Conservation (phyloP, 92 coral and sea anemone species). For the Metridium senile region DNA sequence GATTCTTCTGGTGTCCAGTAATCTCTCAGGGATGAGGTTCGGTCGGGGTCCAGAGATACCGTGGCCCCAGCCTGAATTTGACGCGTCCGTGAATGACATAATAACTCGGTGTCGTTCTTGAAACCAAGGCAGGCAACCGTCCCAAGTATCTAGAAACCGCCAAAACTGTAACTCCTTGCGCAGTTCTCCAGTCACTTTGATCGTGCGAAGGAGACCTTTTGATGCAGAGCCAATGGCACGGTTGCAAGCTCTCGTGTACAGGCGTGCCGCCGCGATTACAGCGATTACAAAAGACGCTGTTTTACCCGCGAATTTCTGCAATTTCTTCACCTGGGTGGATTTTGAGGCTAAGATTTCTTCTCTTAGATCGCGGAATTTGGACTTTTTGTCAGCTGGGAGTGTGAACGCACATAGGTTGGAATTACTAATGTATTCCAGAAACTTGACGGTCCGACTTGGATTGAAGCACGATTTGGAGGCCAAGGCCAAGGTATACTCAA, state of each 20-base stretch:
- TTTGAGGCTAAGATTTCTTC: constrained; percentile 36
- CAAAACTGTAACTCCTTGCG: constrained; percentile 39
- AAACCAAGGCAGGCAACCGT: constrained; percentile 60
- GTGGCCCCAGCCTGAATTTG: constrained; percentile 71
- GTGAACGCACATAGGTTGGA: constrained; percentile 49
- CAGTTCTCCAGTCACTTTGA: constrained; percentile 37
- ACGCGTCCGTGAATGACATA: constrained; percentile 55
- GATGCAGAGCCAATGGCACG: constrained; percentile 29
- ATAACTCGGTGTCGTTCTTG: constrained; percentile 53
- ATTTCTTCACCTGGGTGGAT: constrained; percentile 13
- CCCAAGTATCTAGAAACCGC: constrained; percentile 60
- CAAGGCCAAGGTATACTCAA: constrained; percentile 72
- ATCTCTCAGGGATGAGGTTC: constrained; percentile 45
- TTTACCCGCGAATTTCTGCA: constrained; percentile 62
- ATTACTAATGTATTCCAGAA: constrained; percentile 57
- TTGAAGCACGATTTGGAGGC: constrained; percentile 32
- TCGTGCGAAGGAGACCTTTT: constrained; percentile 20
- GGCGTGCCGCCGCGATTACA: constrained; percentile 49
- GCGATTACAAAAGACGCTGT: constrained; percentile 65
- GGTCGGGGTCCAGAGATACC: constrained; percentile 31
- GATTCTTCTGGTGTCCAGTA: constrained; percentile 46
- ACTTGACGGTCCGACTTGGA: constrained; percentile 54
- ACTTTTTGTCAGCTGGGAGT: constrained; percentile 56
- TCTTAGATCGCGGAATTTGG: constrained; percentile 48
- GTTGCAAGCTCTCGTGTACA: constrained; percentile 42